These are phyloP conservation scores for Euschistus heros DNA, from an alignment of 1,140 invertebrate genomes.

Conservation along the genomic window DNA sequence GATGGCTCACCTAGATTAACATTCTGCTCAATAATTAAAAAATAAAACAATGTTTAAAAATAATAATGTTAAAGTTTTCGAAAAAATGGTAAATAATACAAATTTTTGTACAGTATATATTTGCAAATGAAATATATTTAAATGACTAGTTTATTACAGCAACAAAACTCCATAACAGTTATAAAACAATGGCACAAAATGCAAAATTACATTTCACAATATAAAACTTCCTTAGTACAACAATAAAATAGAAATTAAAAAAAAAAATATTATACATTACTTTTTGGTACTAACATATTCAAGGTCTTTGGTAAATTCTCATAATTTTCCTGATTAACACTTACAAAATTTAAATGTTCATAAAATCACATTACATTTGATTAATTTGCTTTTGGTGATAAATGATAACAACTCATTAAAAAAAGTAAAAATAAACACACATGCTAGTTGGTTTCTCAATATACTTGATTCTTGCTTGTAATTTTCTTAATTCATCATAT, in stretches of 20 bases:
- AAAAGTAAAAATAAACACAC: too few relatives aligned
- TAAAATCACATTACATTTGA: background rate
- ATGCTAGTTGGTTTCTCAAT: too few relatives aligned
- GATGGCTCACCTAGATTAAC: too few relatives aligned
- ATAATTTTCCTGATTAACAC: too few relatives aligned
- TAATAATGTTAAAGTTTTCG: too few relatives aligned
- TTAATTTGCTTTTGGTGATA: slow-evolving; percentile 4
- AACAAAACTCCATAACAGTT: background rate
- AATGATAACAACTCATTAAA: background rate
- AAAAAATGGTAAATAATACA: too few relatives aligned
- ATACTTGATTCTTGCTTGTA: too few relatives aligned
- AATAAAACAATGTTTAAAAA: too few relatives aligned
- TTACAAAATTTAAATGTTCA: background rate
- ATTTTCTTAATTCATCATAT: too few relatives aligned
- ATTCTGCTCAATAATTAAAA: too few relatives aligned
- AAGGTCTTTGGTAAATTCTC: slow-evolving; percentile 7
- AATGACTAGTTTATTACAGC: slow-evolving; percentile 10
- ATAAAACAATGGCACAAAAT: slow-evolving; percentile 12
- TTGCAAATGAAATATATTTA: slow-evolving; percentile 5
- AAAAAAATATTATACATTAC: background rate
- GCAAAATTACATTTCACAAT: background rate
- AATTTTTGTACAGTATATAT: background rate
- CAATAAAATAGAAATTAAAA: background rate
- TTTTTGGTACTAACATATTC: slow-evolving; percentile 7
- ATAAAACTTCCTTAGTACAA: background rate